Evolutionary conservation across 1,140 invertebrate species (phyloP), one percentile per base, ranked within the genome.

Genomic region (Dreissena polymorpha): DNA sequence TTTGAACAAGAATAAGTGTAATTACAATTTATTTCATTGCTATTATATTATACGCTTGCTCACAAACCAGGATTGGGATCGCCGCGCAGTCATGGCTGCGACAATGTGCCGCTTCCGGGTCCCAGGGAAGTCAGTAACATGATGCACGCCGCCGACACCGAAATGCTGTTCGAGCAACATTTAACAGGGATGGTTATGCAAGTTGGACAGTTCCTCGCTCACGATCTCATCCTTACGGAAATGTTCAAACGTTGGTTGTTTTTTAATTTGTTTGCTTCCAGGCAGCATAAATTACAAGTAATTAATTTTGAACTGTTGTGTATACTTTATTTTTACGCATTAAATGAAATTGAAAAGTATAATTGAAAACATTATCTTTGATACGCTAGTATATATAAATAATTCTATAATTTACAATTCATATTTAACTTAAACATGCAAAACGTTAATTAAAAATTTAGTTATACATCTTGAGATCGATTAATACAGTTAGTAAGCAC

Each of bases 191-290:
- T 74, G 63, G 16, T 81, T 60, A 85, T 75, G 77, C 70, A 69
- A 23, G n/a, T 69, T 5, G 79, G 84, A 12, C 77, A 85, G 64
- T 64, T 82, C 12, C n/a, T 81, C 2, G 84, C 60, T 8, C 83
- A 85, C 29, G 82, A 84, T n/a, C 25, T 84, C 10, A 57, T 73
- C 8, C 67, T 72, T 8, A 77, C 74, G 1, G 63, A 67, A 18
- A 16, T 78, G 13, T 14, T 64, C 29, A 64, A 76, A 57, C 49
- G 80, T 77, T 67, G 53, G 63, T 53, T 3, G 2, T n/a, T 60
- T 60, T 23, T 6, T 60, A 18, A 55, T 55, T 55, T 12, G 12
- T 39, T 39, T 39, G 39, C 39, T 39, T 39, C 2, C 2, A 39
- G 39, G 39, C 10, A 70, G 3, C 18, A 70, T 27, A 39, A 3